Evolutionary conservation across 2,888 invertebrate genomes (phyloP), one percentile per base, ranked within the genome.

Genomic region (Caradrina kadenii): DNA sequence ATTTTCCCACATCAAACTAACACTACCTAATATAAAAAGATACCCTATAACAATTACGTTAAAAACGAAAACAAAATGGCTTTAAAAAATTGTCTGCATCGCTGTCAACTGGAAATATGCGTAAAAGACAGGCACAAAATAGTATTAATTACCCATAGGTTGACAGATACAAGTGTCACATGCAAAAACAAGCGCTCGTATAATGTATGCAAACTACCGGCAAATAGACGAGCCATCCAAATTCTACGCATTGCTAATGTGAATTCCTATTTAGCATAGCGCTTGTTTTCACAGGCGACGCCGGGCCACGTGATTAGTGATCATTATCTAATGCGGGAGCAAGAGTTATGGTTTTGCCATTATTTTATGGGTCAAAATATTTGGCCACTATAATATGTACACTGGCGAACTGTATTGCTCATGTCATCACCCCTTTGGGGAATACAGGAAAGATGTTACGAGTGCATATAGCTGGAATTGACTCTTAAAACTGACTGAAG

Each of bases 191-290:
- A 58, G 55, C 55, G 35, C 73, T 8, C 35, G 35, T 74, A 31
- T 69, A 81, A 79, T 73, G 63, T 50, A 82, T 82, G 70, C 60
- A 67, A 82, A 82, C 74, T 54, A 42, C 49, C 58, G 39, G 63
- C 62, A 58, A 82, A 66, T 82, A 54, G 73, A 67, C 58, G 66
- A 35, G 53, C 48, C 65, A 59, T 54, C 60, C 58, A 64, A 54
- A 79, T 78, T 70, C 67, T 56, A 52, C 67, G 26, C 67, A 61
- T 78, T 64, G 64, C 64, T 56, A 69, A 74, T 70, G 75, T 68
- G 67, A 72, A 78, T 73, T 69, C 73, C 63, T 56, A 39, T 71
- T 83, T 78, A 74, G 74, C 79, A 81, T 83, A 78, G 73, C 73
- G 15, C 21, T 42, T 71, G 81, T 83, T 83, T 74, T 67, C 69